Conservation (phyloP, 2,797 vertebrate genomes). For the Fistularia commersonii region DNA sequence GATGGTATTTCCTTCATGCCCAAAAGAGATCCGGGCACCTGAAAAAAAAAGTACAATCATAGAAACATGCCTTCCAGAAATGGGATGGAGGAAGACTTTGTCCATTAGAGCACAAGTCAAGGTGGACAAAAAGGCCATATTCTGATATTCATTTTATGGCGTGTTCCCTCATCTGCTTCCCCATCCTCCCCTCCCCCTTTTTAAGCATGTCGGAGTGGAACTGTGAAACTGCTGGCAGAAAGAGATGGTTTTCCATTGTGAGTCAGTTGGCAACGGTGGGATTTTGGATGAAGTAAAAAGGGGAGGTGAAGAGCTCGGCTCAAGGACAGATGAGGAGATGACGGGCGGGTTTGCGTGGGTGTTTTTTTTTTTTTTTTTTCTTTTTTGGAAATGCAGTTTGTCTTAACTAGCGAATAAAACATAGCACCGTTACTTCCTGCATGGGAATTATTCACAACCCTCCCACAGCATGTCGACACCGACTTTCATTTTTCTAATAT, state of each 20-base stretch:
- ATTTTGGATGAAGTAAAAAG: conserved; percentile 20
- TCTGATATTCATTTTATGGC: neutral
- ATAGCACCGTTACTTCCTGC: too few relatives aligned
- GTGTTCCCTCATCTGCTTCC: neutral
- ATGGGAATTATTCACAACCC: too few relatives aligned
- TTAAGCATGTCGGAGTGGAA: conserved; percentile 39
- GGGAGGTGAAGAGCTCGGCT: conserved; percentile 7
- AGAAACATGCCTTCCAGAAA: too few relatives aligned
- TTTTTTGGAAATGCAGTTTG: neutral
- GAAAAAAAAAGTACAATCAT: too few relatives aligned
- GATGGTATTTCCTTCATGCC: too few relatives aligned
- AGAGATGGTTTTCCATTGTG: conserved; percentile 46
- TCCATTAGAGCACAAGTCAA: too few relatives aligned
- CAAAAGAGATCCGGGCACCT: too few relatives aligned
- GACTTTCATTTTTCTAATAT: too few relatives aligned
- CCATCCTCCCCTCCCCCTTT: conserved; percentile 7
- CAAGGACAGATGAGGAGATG: conserved; percentile 36
- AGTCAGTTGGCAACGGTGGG: conserved; percentile 40
- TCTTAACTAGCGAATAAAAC: too few relatives aligned
- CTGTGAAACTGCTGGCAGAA: conserved; percentile 59
- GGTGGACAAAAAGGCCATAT: neutral
- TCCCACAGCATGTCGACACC: too few relatives aligned
- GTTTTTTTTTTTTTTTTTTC: conserved; percentile 21
- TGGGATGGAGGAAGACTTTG: neutral
- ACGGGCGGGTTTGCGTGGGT: conserved; percentile 21